Conservation (phyloP, 2,797 vertebrate genomes). For the Carapus acus region DNA sequence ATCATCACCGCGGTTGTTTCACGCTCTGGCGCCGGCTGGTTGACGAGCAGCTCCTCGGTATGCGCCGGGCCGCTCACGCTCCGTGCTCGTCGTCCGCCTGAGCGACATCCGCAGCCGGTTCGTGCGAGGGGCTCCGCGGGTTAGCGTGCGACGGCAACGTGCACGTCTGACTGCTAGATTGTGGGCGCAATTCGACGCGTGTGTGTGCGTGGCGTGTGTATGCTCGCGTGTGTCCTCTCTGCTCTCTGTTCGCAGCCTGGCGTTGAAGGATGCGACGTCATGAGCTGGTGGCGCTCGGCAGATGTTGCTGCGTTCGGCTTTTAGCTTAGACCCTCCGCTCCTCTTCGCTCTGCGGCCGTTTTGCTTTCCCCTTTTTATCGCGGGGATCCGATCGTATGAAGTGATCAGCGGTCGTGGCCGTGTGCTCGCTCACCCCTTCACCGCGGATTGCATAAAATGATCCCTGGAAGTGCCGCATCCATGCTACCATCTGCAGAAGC, state of each 20-base stretch:
- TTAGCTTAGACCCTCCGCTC: conserved; percentile 23
- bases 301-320: conserved; percentile 52
- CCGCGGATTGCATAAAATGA: conserved; percentile 59
- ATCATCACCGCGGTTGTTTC: too few relatives aligned
- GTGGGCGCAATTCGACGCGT: too few relatives aligned
- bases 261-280: conserved; percentile 55
- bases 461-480: conserved; percentile 78
- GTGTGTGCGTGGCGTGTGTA: conserved; percentile 24
- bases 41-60: too few relatives aligned
- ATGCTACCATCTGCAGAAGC: conserved; percentile 94
- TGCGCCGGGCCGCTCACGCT: too few relatives aligned
- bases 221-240: too few relatives aligned
- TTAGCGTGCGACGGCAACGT: conserved; percentile 48
- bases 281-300: conserved; percentile 60
- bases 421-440: conserved; percentile 30
- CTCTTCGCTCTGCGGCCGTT: conserved; percentile 3
- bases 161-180: conserved; percentile 44
- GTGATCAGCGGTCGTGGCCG: conserved; percentile 31
- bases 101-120: too few relatives aligned
- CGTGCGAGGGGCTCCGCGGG: conserved; percentile 35
- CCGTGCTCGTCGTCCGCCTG: not conserved
- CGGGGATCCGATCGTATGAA: not conserved
- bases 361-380: conserved; percentile 5
- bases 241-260: conserved; percentile 19
- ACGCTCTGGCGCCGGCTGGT: too few relatives aligned